Base-by-base conservation (phyloP, 2,888 invertebrate genomes). In the Galerucella nymphaeae region DNA sequence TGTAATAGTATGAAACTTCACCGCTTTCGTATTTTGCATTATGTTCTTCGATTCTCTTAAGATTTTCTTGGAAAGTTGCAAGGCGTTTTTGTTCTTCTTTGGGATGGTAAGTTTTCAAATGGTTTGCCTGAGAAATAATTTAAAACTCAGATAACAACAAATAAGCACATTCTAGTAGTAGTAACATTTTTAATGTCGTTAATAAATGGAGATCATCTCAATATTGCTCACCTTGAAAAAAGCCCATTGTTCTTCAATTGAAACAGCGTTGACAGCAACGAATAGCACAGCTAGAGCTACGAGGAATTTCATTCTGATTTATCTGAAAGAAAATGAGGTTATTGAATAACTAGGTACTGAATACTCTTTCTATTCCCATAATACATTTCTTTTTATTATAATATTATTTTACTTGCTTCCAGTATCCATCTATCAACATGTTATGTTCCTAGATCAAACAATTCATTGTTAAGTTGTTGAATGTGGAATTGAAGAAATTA, bases 41-140 rank as follows among this genome's bases (percentile, higher is more conserved):
- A 67, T 79, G 77, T 62, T 75, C 55, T 65, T 76, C 71, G 23
- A 79, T 78, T 69, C 70, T 66, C 10, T 50, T 13, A 10, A 79
- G 38, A 45, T 76, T 79, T 30, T 70, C n/a, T 45, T 71, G 69
- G 67, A 76, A 79, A 16, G 74, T 72, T 16, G 16, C 10, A 48
- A 77, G 74, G 30, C 78, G 74, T 9, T 41, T 13, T n/a, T 58
- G 48, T 69, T 77, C 75, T 13, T 63, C 53, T 10, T 20, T 55
- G 18, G 55, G 14, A 55, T 18, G 16, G 14, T 45, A 58, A 5
- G 13, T 5, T 14, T 58, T 58, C 2, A 23, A 30, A 30, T 58
- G 30, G 10, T 30, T 58, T 11, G 14, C 23, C 23, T 58, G 1
- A 30, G 5, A 23, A 58, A 30, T 20, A 58, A 14, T 3, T n/a